phyloP scores from a whole-genome alignment of 2,113 vertebrate species.

The Phrynosoma platyrhinos region DNA sequence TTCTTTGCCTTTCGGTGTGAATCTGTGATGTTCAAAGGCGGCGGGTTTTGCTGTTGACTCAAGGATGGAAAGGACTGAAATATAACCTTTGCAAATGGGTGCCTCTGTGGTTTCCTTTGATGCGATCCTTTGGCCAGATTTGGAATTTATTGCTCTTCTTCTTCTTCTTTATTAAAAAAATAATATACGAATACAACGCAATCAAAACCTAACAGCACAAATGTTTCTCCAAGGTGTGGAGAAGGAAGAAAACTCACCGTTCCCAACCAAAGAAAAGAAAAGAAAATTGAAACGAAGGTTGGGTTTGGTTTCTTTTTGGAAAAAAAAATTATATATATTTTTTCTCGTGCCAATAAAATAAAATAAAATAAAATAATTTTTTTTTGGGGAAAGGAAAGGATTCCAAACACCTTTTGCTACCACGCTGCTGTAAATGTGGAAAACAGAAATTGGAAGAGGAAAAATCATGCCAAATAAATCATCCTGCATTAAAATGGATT shows the following conservation, averaged over 20 bases:
- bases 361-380: too few relatives aligned
- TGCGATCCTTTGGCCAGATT: too few relatives aligned
- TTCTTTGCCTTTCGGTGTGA: slow-evolving; percentile 46
- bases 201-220: slow-evolving; percentile 20
- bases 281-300: too few relatives aligned
- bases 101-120: neutral
- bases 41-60: neutral
- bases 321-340: too few relatives aligned
- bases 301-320: too few relatives aligned
- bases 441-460: slow-evolving; percentile 2
- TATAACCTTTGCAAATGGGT: neutral
- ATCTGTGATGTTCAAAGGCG: slow-evolving; percentile 31
- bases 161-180: too few relatives aligned
- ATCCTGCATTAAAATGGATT: slow-evolving; percentile 54
- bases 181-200: neutral
- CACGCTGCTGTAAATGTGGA: slow-evolving; percentile 67
- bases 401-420: slow-evolving; percentile 41
- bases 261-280: neutral
- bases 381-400: neutral
- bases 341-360: too few relatives aligned
- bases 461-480: too few relatives aligned
- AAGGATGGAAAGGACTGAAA: neutral
- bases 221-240: neutral
- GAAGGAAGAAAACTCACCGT: too few relatives aligned
- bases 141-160: too few relatives aligned